Base-by-base conservation (phyloP, 2,888 invertebrate genomes). In the Alsophila aescularia region DNA sequence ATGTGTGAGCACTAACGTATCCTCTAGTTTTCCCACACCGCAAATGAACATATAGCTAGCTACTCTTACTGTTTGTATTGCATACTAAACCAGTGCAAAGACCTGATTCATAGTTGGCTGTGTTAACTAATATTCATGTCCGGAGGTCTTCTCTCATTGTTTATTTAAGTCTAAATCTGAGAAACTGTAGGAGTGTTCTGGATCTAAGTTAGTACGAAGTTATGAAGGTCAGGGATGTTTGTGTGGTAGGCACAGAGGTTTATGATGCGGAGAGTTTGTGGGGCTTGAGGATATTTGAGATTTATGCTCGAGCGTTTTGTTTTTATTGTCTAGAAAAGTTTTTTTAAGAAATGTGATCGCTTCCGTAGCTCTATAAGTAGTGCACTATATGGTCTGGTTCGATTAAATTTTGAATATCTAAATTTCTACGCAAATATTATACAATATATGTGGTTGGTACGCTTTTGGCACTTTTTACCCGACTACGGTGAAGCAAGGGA, bases 31-130 rank as follows among this genome's bases (percentile, higher is more conserved):
- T n/a, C n/a, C n/a, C n/a, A n/a, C n/a, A n/a, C n/a, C 7, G 16
- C 10, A 12, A 42, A 15, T 27, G 18, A 29, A 16, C 13, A 16
- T 8, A n/a, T n/a, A n/a, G n/a, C n/a, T n/a, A n/a, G n/a, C 2
- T 16, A 13, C 24, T 9, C 44, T 10, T 54, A 54, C 49, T 49
- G 54, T 2, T 39, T 14, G 6, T 18, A 44, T 10, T 21, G 32
- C 7, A 5, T 16, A 16, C n/a, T 29, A 27, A 34, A 40, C 55
- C 31, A 48, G 39, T 14, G 29, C 27, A 45, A 50, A 50, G 27
- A 15, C 41, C 61, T 73, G 69, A 75, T 75, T 74, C 71, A 77
- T 75, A 68, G 64, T 62, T 49, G 52, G 60, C 56, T 34, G 15
- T 34, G 52, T 54, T 63, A 60, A 51, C 67, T 63, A 56, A 68